Conservation (phyloP, 2,113 vertebrate species). For the Sinosuthora webbiana region DNA sequence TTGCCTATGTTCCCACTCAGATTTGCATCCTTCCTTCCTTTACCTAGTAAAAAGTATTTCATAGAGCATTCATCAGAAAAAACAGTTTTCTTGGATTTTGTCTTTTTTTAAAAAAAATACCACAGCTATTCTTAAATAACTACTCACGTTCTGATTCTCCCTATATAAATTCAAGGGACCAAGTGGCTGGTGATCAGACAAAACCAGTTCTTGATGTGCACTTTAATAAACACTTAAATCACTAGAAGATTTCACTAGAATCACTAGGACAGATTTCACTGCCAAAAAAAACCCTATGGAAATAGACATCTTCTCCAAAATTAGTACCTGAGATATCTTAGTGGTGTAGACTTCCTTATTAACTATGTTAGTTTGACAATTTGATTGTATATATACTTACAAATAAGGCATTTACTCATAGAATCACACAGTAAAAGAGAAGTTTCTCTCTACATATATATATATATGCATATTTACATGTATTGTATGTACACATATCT, state of each 20-base stretch:
- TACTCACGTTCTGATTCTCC: neutral
- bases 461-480: neutral
- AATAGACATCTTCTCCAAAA: neutral
- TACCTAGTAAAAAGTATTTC: neutral
- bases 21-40: neutral
- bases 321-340: neutral
- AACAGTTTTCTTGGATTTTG: neutral
- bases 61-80: neutral
- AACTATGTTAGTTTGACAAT: neutral
- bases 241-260: neutral
- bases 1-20: neutral
- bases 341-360: neutral
- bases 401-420: neutral
- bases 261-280: neutral
- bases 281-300: fast-evolving
- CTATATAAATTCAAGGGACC: neutral
- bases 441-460: neutral
- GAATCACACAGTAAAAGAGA: neutral
- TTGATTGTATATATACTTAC: neutral
- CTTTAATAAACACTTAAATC: neutral
- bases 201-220: neutral
- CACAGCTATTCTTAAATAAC: neutral
- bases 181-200: neutral
- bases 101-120: neutral
- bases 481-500: neutral